phyloP scores from a whole-genome alignment of 1,140 invertebrate genomes.

The Euwallacea similis region DNA sequence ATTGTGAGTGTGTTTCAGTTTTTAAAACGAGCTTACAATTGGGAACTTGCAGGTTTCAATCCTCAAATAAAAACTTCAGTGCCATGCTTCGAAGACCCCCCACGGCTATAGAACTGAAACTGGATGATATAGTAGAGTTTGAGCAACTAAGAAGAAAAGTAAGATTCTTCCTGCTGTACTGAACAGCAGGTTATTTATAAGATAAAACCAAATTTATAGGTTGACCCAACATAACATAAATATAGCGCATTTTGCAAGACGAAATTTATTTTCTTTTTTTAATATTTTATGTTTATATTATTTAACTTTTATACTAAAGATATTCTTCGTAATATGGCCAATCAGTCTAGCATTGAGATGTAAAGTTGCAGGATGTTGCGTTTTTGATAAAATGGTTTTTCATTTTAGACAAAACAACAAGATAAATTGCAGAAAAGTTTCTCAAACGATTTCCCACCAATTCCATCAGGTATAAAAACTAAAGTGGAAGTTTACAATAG shows the following conservation, averaged over 20 bases:
- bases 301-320: neutral
- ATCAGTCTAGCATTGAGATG: too few relatives aligned
- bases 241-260: too few relatives aligned
- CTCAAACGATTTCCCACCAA: constrained; percentile 55
- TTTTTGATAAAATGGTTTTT: too few relatives aligned
- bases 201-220: too few relatives aligned
- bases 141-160: constrained; percentile 54
- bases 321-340: too few relatives aligned
- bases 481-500: constrained; percentile 67
- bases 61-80: neutral
- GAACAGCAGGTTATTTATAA: too few relatives aligned
- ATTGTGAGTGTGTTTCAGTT: too few relatives aligned
- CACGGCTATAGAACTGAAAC: constrained; percentile 74
- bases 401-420: constrained; percentile 49
- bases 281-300: too few relatives aligned
- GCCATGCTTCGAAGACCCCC: constrained; percentile 74
- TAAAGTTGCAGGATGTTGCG: too few relatives aligned
- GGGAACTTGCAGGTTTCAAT: neutral
- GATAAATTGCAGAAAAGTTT: constrained; percentile 54
- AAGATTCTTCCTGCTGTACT: neutral
- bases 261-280: too few relatives aligned
- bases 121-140: constrained; percentile 77
- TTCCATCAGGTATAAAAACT: constrained; percentile 56
- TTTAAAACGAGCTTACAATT: too few relatives aligned
- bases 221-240: neutral